These are phyloP conservation scores for Lissonota sp. DNA, from an alignment of 2,888 invertebrate species.

Conservation along the genomic window DNA sequence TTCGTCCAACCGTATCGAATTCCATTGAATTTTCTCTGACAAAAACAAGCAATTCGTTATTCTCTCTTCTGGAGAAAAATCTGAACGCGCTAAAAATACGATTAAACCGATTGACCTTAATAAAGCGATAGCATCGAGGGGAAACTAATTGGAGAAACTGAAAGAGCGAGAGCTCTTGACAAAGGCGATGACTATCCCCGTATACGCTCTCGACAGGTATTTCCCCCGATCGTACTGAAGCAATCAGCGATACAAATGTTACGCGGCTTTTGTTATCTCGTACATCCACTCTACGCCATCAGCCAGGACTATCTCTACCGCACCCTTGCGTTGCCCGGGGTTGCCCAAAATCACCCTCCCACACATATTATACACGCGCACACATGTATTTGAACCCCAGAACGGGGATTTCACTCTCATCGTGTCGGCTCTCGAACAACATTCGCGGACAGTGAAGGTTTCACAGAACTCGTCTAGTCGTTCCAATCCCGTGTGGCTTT, in stretches of 20 bases:
- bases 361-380: too few relatives aligned
- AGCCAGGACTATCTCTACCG: background rate
- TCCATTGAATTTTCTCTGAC: background rate
- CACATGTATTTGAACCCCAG: background rate
- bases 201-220: conserved; percentile 60
- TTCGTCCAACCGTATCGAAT: background rate
- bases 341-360: too few relatives aligned
- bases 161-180: conserved; percentile 54
- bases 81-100: conserved; percentile 3
- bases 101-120: conserved; percentile 47
- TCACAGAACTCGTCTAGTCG: background rate
- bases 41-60: background rate
- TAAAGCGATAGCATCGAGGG: conserved; percentile 60
- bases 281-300: conserved; percentile 51
- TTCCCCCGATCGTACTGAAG: conserved; percentile 62
- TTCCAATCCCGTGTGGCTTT: conserved; percentile 1
- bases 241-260: conserved; percentile 79
- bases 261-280: conserved; percentile 65
- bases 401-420: background rate
- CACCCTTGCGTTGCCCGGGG: too few relatives aligned
- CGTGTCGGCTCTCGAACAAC: background rate
- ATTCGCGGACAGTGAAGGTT: conserved; percentile 23
- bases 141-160: conserved; percentile 63
- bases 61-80: background rate
- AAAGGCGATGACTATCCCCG: conserved; percentile 58